Evolutionary conservation across 2,113 vertebrate genomes (phyloP).

Genomic region (Thinocorus orbignyianus): DNA sequence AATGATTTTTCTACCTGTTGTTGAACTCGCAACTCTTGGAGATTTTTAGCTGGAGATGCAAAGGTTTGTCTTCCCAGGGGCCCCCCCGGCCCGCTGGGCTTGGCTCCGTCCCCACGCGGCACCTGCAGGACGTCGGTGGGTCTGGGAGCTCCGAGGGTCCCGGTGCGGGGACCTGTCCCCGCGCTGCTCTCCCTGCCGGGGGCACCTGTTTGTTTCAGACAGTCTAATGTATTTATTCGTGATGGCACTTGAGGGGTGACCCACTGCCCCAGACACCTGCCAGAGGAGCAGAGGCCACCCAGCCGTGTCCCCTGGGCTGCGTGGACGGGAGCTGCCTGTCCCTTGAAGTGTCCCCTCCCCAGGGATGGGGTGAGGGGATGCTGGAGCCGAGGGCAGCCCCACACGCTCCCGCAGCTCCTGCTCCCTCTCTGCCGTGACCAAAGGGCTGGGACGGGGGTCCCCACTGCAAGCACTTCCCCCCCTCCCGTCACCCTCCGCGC

Average conservation of each 20-base stretch:
- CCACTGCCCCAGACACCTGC: neutral
- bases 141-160: neutral
- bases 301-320: neutral
- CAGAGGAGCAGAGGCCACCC: neutral
- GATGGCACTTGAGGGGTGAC: conserved; percentile 35
- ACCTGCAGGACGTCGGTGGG: neutral
- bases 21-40: neutral
- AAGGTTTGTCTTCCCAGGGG: conserved; percentile 12
- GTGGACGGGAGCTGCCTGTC: neutral
- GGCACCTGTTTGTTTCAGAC: neutral
- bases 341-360: neutral
- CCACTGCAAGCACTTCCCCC: neutral
- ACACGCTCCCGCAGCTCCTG: fast-evolving
- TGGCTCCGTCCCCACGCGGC: neutral
- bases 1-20: conserved; percentile 28
- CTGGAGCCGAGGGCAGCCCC: neutral
- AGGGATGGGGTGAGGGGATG: neutral
- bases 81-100: neutral
- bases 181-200: neutral
- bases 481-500: neutral
- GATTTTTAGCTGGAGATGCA: neutral
- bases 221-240: conserved; percentile 59
- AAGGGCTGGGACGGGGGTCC: neutral
- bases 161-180: fast-evolving
- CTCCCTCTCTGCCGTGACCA: neutral